Evolutionary conservation across 2,797 vertebrate genomes (phyloP).

Genomic region (Knipowitschia caucasica): DNA sequence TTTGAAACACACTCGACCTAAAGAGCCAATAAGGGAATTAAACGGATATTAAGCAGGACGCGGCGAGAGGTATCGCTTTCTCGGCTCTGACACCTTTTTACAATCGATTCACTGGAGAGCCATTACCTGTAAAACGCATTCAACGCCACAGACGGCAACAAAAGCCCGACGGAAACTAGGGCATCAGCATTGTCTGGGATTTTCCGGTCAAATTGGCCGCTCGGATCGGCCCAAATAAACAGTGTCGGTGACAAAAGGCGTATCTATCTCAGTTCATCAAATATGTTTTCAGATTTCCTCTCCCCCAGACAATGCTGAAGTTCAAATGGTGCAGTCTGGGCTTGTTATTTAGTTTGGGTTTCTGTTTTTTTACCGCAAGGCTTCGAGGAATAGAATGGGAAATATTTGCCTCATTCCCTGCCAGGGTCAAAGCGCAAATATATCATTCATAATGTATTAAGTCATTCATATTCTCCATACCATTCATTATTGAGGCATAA

Average conservation of each 20-base stretch:
- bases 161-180: not conserved
- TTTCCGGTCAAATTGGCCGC: not conserved
- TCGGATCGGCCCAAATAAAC: not conserved
- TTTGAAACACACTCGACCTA: conserved; percentile 6
- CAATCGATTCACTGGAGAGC: conserved; percentile 9
- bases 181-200: not conserved
- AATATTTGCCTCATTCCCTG: too few species aligned
- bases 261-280: not conserved
- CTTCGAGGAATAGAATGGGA: too few species aligned
- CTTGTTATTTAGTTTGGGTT: too few species aligned
- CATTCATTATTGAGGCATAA: too few species aligned
- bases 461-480: too few species aligned
- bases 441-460: too few species aligned
- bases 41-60: not conserved
- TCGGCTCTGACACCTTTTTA: conserved; percentile 2
- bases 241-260: too few species aligned
- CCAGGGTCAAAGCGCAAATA: too few species aligned
- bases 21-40: conserved; percentile 5
- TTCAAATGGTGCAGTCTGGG: too few species aligned
- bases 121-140: conserved; percentile 18
- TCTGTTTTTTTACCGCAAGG: too few species aligned
- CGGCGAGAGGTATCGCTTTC: not conserved
- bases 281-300: not conserved
- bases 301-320: not conserved
- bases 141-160: not conserved